phyloP scores from a whole-genome alignment of 2,113 vertebrate species.

The Myanophis thanlyinensis region DNA sequence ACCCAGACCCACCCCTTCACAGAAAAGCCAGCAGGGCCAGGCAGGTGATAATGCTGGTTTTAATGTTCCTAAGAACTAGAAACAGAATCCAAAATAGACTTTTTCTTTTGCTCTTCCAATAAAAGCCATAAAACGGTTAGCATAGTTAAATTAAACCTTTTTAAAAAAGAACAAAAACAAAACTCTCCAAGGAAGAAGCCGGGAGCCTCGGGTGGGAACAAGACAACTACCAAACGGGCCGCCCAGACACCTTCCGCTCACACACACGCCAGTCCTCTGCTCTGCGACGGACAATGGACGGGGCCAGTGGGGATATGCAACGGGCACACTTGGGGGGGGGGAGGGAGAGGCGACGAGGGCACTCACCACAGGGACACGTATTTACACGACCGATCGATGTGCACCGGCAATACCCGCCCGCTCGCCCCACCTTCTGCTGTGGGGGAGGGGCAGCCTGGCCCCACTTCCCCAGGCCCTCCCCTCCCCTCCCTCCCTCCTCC shows the following conservation, averaged over 20 bases:
- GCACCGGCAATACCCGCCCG: too few relatives aligned
- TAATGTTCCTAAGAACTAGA: constrained; percentile 67
- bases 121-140: constrained; percentile 71
- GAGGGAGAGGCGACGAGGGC: constrained; percentile 16
- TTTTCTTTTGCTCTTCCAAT: constrained; percentile 58
- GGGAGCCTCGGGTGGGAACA: constrained; percentile 19
- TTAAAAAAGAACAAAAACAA: constrained; percentile 29
- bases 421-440: not conserved
- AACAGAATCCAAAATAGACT: constrained; percentile 71
- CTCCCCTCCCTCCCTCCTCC: not conserved
- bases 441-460: not conserved
- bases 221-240: constrained; percentile 53
- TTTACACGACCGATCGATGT: constrained; percentile 56
- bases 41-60: constrained; percentile 58
- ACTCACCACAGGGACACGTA: constrained; percentile 6
- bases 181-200: constrained; percentile 55
- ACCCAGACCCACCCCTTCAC: fast-evolving
- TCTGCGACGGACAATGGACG: not conserved
- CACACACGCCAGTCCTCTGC: not conserved
- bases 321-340: constrained; percentile 26
- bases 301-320: constrained; percentile 14
- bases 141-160: constrained; percentile 68
- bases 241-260: constrained; percentile 47
- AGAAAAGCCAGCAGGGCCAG: not conserved
- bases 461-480: not conserved